These are phyloP conservation scores for Cerastis leucographa DNA, from an alignment of 2,888 invertebrate genomes.

Conservation along the genomic window DNA sequence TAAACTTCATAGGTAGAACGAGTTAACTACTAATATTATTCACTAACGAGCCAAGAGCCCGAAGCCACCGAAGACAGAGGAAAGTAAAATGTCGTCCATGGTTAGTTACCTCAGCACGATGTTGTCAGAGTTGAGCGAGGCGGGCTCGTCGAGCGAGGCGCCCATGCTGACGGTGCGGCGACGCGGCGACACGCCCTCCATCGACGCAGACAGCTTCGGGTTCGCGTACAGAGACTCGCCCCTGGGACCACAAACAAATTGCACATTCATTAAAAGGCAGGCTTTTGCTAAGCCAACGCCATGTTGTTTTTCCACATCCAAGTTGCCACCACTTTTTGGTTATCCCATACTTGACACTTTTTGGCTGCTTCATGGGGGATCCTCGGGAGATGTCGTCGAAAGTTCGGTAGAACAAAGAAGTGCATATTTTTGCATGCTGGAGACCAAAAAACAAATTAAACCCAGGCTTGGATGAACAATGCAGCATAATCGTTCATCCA, in stretches of 20 bases:
- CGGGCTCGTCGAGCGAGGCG: conserved; percentile 86
- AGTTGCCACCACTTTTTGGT: not conserved
- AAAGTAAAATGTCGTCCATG: not conserved
- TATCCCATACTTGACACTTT: not conserved
- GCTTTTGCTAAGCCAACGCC: no score
- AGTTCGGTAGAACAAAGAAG: not conserved
- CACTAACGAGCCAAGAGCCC: not conserved
- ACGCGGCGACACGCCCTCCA: conserved; percentile 85
- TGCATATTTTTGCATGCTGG: not conserved
- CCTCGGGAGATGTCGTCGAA: not conserved
- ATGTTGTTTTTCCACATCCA: not conserved
- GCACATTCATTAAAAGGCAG: no score
- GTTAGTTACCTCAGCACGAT: conserved; percentile 81
- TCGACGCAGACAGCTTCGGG: conserved; percentile 88
- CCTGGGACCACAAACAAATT: conserved; percentile 71
- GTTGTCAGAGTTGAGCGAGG: conserved; percentile 78
- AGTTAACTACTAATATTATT: not conserved
- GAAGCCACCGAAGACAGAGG: no score
- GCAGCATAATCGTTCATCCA: no score
- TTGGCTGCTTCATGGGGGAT: not conserved
- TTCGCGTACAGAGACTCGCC: conserved; percentile 90
- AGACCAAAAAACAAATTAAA: no score
- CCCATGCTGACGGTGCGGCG: conserved; percentile 84
- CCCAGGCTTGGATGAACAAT: no score
- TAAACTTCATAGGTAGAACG: not conserved